Percentiles rank a stretch among this genome's conserved stretches.
phyloP scores from a whole-genome alignment of 2,797 vertebrate genomes.

The Rhinatrema bivittatum region DNA sequence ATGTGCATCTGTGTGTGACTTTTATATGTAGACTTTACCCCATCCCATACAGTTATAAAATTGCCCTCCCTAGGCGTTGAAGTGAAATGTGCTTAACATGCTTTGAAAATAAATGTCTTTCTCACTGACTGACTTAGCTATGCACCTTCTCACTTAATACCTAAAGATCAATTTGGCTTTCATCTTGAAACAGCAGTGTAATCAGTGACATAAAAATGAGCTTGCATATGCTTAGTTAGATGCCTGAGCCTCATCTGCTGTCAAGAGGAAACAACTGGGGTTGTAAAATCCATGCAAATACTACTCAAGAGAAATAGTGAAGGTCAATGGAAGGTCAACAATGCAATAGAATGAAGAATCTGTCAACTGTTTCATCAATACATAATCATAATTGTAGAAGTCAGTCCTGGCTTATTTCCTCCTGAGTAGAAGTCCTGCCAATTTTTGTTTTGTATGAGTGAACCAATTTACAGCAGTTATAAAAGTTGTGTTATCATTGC shows the following conservation, averaged over 20 bases:
- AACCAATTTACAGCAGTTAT: background rate
- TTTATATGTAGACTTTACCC: no score
- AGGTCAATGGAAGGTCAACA: conserved; percentile 15
- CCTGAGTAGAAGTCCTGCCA: background rate
- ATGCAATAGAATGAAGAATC: conserved; percentile 16
- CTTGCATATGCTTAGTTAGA: conserved; percentile 49
- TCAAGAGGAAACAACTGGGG: conserved; percentile 47
- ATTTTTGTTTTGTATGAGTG: background rate
- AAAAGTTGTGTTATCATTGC: no score
- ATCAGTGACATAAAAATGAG: conserved; percentile 47
- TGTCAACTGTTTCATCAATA: background rate
- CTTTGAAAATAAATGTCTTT: conserved; percentile 42
- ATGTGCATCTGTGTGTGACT: no score
- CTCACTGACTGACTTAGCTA: conserved; percentile 33
- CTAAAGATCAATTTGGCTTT: conserved; percentile 45
- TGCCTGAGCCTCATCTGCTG: conserved; percentile 51
- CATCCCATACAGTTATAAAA: no score
- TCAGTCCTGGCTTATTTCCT: background rate
- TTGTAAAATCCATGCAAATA: conserved; percentile 54
- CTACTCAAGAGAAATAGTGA: conserved; percentile 35
- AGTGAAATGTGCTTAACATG: conserved; percentile 41
- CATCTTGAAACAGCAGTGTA: conserved; percentile 40
- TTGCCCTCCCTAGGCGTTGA: conserved; percentile 39
- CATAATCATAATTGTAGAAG: background rate
- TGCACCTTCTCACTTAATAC: conserved; percentile 20